Base-by-base conservation (phyloP, 2,888 invertebrate genomes). In the Encarsia formosa region DNA sequence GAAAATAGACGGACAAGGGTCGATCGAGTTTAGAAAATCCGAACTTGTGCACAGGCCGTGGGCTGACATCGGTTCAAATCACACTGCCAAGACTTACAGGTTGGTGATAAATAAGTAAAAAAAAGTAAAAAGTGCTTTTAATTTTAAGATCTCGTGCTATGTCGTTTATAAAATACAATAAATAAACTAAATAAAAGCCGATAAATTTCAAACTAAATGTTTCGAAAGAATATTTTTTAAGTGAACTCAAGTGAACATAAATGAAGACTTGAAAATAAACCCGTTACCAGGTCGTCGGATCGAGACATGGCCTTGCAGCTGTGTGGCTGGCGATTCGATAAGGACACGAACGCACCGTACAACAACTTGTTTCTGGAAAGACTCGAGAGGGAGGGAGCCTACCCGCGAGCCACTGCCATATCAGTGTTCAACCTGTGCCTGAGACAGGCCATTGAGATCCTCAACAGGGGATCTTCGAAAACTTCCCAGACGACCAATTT, bases 291-390 rank as follows among this genome's bases (percentile, higher is more conserved):
- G 59, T 73, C 73, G 3, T 81, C 82, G 43, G 87, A 88, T 69
- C 82, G 93, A 57, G 86, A 86, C 60, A 83, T 85, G 69, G 91
- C 91, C 2, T 77, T 95, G 56, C 85, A 86, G 69, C 77, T 95
- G 57, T 95, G 95, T 77, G 92, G 92, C 18, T 96, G 95, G 95
- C 83, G 84, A 56, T 86, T 86, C 72, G 89, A 91, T 61, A 84
- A 84, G 70, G 87, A 88, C 65, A 77, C 75, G 1, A 74, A 76
- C 48, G 70, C 75, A 4, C 69, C 82, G 29, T 76, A 77, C 5
- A 77, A 79, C 50, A 71, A 69, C 56, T 62, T 69, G 42, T 83
- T 83, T 57, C 71, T 85, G n/a, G 81, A 83, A 44, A 78, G 84
- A 62, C 77, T 92, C 34, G 87, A 88, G 70, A 82, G 82, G 49